These are phyloP conservation scores for Athalia cordata DNA, from an alignment of 2,888 invertebrate species.

Conservation along the genomic window DNA sequence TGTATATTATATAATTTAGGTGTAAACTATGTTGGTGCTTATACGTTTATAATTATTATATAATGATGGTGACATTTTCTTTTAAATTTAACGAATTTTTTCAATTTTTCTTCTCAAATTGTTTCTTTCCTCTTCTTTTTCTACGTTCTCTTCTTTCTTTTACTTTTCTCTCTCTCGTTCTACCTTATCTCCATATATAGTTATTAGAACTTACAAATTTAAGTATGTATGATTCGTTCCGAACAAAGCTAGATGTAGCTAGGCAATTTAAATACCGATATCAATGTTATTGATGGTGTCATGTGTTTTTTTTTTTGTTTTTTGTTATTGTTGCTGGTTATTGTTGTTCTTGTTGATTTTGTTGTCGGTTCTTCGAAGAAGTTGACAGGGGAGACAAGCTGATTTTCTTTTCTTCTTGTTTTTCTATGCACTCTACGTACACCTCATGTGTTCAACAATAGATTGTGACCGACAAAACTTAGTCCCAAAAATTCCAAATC, in stretches of 20 bases:
- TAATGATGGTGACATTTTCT: not conserved
- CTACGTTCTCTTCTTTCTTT: no score
- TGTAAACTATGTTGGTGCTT: no score
- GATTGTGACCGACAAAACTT: no score
- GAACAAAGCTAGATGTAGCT: constrained; percentile 10
- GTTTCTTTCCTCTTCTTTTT: not conserved
- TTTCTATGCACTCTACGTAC: no score
- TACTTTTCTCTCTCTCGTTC: not conserved
- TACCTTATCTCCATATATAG: constrained; percentile 32
- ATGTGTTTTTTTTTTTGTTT: not conserved
- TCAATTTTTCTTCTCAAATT: constrained; percentile 7
- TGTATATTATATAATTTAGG: not conserved
- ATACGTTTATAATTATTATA: not conserved
- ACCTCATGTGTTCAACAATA: no score
- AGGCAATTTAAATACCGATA: constrained; percentile 12
- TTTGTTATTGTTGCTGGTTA: not conserved
- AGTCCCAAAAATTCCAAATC: no score
- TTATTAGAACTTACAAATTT: constrained; percentile 25
- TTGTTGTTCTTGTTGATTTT: constrained; percentile 13
- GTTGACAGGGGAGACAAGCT: constrained; percentile 41
- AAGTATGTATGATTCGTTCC: constrained; percentile 1
- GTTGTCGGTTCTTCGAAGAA: constrained; percentile 45
- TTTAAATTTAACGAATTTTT: constrained; percentile 29
- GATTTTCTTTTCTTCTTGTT: no score
- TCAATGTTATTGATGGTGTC: not conserved